A percentile compares a stretch with the other conserved stretches of the same genome.
These are phyloP conservation scores for Anoplopoma fimbria DNA, from an alignment of 2,113 vertebrate species.

Conservation along the genomic window DNA sequence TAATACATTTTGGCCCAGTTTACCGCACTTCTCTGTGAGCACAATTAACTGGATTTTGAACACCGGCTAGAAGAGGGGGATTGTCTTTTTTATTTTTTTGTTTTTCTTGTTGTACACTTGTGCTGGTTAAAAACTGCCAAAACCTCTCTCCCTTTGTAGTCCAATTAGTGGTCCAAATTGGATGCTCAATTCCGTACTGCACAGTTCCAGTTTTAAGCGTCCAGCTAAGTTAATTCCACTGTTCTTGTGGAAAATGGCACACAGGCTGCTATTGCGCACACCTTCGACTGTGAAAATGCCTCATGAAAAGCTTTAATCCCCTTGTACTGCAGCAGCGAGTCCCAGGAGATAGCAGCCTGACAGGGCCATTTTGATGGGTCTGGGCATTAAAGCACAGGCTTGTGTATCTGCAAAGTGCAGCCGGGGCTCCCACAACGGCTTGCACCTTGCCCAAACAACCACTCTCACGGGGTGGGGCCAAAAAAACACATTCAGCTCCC, in stretches of 20 bases:
- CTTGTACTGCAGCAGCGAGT: constrained; percentile 66
- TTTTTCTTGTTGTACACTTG: not conserved
- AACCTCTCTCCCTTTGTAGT: constrained; percentile 6
- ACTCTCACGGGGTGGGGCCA: constrained; percentile 41
- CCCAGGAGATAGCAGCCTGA: constrained; percentile 72
- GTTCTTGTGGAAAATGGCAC: constrained; percentile 57
- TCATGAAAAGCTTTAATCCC: constrained; percentile 77
- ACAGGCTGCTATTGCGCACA: constrained; percentile 56
- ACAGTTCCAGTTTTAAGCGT: constrained; percentile 24
- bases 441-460: constrained; percentile 65
- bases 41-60: constrained; percentile 60
- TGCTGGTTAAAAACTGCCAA: constrained; percentile 17
- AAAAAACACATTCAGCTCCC: constrained; percentile 48
- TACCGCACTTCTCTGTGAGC: constrained; percentile 23
- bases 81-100: constrained; percentile 20
- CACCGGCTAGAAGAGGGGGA: constrained; percentile 39
- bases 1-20: constrained; percentile 33
- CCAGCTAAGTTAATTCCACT: constrained; percentile 37
- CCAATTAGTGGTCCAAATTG: constrained; percentile 63
- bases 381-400: constrained; percentile 71
- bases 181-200: constrained; percentile 35
- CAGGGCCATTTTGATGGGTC: constrained; percentile 75
- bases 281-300: constrained; percentile 74
- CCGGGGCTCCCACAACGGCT: constrained; percentile 67
- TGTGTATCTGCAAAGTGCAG: constrained; percentile 81